These are phyloP conservation scores for Orthosia gothica DNA, from an alignment of 2,888 invertebrate genomes.

Conservation along the genomic window DNA sequence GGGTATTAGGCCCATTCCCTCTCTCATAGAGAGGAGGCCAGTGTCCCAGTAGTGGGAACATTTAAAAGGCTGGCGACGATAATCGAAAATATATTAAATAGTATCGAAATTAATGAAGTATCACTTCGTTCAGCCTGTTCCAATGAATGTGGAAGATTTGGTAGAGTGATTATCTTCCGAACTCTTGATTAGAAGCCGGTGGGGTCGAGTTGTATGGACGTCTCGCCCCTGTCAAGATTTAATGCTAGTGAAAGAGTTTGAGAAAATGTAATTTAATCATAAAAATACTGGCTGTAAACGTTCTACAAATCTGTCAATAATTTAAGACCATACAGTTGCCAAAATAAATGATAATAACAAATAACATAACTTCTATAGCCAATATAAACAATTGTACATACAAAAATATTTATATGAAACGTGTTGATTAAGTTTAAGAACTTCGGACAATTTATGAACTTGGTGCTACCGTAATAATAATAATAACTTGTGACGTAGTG, in stretches of 20 bases:
- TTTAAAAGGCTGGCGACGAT: too few species aligned
- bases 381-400: slow-evolving; percentile 70
- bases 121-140: neutral
- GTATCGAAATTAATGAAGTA: neutral
- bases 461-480: slow-evolving; percentile 83
- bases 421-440: slow-evolving; percentile 77
- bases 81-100: neutral
- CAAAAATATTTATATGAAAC: slow-evolving; percentile 76
- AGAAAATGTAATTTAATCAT: neutral
- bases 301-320: slow-evolving; percentile 42
- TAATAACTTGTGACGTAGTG: slow-evolving; percentile 68
- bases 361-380: slow-evolving; percentile 54
- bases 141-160: too few species aligned
- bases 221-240: too few species aligned
- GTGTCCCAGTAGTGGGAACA: too few species aligned
- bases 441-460: slow-evolving; percentile 77
- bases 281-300: slow-evolving; percentile 11
- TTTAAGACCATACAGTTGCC: slow-evolving; percentile 61
- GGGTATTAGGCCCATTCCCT: too few species aligned
- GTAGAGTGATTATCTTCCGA: neutral
- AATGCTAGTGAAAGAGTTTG: too few species aligned
- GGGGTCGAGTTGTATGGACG: neutral
- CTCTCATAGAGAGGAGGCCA: too few species aligned
- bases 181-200: neutral
- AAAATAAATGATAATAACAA: slow-evolving; percentile 65